Percentiles rank a stretch among this genome's conserved stretches.
Conservation (phyloP, 2,888 invertebrate genomes). For the Dichetophora obliterata region DNA sequence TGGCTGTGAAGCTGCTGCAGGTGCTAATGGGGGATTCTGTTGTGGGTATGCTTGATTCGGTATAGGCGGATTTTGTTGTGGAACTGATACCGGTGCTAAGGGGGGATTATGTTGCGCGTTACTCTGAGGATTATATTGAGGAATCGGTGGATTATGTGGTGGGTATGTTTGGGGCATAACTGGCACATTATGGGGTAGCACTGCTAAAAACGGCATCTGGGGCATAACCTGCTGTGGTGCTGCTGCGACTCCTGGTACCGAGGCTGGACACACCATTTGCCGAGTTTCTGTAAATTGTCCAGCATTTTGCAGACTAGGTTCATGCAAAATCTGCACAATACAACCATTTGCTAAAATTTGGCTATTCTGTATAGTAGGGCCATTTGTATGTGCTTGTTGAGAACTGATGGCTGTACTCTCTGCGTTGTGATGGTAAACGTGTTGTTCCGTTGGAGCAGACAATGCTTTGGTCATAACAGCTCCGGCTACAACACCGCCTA, state of each 20-base stretch:
- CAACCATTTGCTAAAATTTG: background rate
- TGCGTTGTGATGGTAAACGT: background rate
- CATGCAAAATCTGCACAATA: constrained; percentile 1
- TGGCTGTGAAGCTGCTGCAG: too few species aligned
- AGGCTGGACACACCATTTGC: background rate
- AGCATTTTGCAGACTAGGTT: background rate
- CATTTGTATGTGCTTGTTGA: background rate
- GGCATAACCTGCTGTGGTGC: background rate
- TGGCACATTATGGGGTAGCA: too few species aligned
- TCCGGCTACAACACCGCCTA: background rate
- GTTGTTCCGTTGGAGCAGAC: background rate
- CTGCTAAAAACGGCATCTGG: background rate
- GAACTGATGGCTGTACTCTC: background rate
- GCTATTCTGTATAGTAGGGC: background rate
- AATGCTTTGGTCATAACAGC: background rate
- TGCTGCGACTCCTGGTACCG: background rate
- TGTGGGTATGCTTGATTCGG: too few species aligned
- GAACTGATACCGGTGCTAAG: too few species aligned
- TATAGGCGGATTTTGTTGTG: too few species aligned
- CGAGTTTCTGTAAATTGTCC: background rate
- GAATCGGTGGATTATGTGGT: background rate
- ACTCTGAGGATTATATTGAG: too few species aligned
- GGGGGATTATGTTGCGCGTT: too few species aligned
- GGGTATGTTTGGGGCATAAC: background rate
- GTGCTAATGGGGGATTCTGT: too few species aligned